Conservation (phyloP, 2,797 vertebrate genomes). For the Coreius guichenoti region DNA sequence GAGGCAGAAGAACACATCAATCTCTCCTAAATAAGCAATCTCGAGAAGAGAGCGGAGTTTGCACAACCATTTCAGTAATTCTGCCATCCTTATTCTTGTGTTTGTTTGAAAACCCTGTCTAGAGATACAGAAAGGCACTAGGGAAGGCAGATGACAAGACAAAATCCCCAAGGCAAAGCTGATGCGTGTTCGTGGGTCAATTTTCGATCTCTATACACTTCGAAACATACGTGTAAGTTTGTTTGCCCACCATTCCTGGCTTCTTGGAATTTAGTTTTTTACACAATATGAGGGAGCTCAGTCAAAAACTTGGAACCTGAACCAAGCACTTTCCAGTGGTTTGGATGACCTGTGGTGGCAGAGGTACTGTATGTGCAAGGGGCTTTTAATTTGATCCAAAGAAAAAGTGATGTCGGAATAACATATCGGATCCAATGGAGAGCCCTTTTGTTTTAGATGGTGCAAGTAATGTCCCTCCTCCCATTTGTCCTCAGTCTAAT, state of each 20-base stretch:
- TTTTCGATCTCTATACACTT: constrained; percentile 48
- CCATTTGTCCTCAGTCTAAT: constrained; percentile 72
- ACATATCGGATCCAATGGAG: constrained; percentile 69
- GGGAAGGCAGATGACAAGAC: constrained; percentile 76
- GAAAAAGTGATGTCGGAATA: constrained; percentile 44
- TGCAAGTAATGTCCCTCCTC: constrained; percentile 62
- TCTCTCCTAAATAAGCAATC: constrained; percentile 53
- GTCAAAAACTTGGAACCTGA: constrained; percentile 25
- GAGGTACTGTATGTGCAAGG: constrained; percentile 70
- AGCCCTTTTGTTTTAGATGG: constrained; percentile 79
- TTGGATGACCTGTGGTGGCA: constrained; percentile 76
- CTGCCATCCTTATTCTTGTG: constrained; percentile 47
- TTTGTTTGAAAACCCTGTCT: constrained; percentile 76
- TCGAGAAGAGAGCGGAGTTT: constrained; percentile 35
- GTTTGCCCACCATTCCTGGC: constrained; percentile 29
- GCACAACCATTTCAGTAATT: constrained; percentile 45
- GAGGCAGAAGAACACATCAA: constrained; percentile 29
- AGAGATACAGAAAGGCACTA: constrained; percentile 83
- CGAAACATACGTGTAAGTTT: constrained; percentile 27
- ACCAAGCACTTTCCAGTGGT: constrained; percentile 53
- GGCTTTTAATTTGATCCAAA: constrained; percentile 64
- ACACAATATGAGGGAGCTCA: constrained; percentile 3
- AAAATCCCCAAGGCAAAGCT: constrained; percentile 70
- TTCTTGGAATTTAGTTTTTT: constrained; percentile 10
- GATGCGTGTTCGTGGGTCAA: constrained; percentile 65